phyloP scores from a whole-genome alignment of 2,113 vertebrate genomes.

The Semicossyphus pulcher region DNA sequence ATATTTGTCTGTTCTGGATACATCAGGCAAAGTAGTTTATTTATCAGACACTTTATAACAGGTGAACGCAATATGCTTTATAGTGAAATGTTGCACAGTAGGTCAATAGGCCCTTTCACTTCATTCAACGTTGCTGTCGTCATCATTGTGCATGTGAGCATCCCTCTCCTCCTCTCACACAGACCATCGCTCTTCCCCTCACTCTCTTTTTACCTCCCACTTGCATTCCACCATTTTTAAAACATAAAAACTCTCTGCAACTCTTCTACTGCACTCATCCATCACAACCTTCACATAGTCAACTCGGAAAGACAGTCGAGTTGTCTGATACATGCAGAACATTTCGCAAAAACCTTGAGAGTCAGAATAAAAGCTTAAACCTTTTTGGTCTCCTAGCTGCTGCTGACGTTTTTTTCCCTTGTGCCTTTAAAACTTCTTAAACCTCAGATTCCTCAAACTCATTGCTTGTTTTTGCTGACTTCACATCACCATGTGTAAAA shows the following conservation, averaged over 20 bases:
- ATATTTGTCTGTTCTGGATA: too few species aligned
- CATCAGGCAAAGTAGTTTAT: too few species aligned
- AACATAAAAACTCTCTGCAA: conserved; percentile 17
- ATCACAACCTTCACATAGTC: conserved; percentile 1
- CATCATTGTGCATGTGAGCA: not conserved
- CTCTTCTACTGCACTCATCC: not conserved
- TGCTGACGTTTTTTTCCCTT: not conserved
- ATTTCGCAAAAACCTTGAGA: not conserved
- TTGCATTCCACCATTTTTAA: conserved; percentile 13
- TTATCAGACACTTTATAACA: too few species aligned
- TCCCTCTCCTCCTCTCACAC: not conserved
- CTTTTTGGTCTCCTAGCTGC: not conserved
- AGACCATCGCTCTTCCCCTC: too few species aligned
- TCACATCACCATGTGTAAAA: conserved; percentile 10
- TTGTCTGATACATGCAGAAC: not conserved
- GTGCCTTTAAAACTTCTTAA: not conserved
- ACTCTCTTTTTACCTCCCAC: not conserved
- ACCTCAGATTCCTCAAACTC: not conserved
- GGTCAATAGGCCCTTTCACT: too few species aligned
- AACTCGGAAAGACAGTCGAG: not conserved
- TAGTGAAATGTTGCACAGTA: too few species aligned
- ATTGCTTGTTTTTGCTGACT: conserved; percentile 24
- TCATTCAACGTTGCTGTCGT: not conserved
- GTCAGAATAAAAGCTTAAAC: not conserved
- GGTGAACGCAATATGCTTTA: too few species aligned